phyloP scores from a whole-genome alignment of 2,888 invertebrate genomes.

The Pyrocoelia pectoralis region DNA sequence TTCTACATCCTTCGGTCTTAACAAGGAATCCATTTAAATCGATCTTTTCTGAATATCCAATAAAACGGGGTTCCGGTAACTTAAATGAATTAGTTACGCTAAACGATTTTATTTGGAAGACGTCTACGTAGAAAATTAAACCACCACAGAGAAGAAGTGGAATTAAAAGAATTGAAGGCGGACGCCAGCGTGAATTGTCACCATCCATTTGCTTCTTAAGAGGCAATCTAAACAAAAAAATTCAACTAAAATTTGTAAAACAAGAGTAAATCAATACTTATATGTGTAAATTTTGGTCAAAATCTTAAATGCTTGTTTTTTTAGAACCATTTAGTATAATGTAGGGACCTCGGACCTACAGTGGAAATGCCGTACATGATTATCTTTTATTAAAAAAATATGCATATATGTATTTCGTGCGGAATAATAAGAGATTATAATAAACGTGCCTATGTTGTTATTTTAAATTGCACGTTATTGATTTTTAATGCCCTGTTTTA shows the following conservation, averaged over 20 bases:
- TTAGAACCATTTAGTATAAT: too few relatives aligned
- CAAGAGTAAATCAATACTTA: neutral
- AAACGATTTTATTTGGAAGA: constrained; percentile 45
- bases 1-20: constrained; percentile 72
- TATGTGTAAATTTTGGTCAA: neutral
- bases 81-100: constrained; percentile 12
- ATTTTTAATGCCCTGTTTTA: too few relatives aligned
- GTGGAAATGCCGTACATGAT: too few relatives aligned
- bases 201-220: constrained; percentile 35
- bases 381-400: too few relatives aligned
- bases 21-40: constrained; percentile 52
- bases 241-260: neutral
- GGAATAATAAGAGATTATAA: too few relatives aligned
- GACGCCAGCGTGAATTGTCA: constrained; percentile 40
- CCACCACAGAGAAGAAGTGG: constrained; percentile 45
- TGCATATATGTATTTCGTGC: too few relatives aligned
- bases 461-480: too few relatives aligned
- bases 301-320: neutral
- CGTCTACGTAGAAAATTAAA: constrained; percentile 49
- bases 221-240: constrained; percentile 23
- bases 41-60: constrained; percentile 6
- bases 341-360: too few relatives aligned
- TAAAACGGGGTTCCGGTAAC: constrained; percentile 12
- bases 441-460: too few relatives aligned
- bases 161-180: constrained; percentile 47